Evolutionary conservation across 2,797 vertebrate genomes (phyloP).

Genomic region (Acrocephalus scirpaceus): DNA sequence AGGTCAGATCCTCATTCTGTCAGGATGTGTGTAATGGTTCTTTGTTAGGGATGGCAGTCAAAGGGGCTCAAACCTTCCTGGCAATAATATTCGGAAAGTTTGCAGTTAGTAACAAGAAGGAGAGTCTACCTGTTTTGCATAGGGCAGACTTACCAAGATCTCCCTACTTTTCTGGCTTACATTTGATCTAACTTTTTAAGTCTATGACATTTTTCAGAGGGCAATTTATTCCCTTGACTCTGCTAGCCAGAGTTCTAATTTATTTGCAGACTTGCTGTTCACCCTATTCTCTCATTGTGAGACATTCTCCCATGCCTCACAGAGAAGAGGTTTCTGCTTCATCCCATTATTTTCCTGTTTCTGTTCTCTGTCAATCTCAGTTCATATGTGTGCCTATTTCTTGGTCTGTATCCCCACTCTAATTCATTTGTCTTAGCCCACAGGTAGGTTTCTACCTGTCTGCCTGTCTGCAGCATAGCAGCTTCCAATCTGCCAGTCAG

Average conservation of each 20-base stretch:
- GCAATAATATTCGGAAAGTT: not conserved
- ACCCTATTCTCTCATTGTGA: not conserved
- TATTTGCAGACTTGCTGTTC: not conserved
- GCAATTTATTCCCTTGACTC: conserved; percentile 1
- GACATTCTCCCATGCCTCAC: not conserved
- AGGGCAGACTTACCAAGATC: not conserved
- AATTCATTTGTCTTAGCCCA: not conserved
- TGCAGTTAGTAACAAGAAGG: not conserved
- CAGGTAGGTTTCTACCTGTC: not conserved
- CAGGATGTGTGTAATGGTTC: not conserved
- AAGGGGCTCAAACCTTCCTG: not conserved
- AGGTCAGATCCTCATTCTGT: not conserved
- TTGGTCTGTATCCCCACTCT: not conserved
- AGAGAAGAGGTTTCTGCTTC: not conserved
- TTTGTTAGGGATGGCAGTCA: not conserved
- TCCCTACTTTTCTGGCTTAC: not conserved
- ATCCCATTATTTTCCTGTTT: not conserved
- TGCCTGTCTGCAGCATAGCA: not conserved
- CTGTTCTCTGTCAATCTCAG: not conserved
- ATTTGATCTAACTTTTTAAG: not conserved
- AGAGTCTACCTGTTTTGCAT: not conserved
- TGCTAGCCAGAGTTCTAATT: not conserved
- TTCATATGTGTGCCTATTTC: not conserved
- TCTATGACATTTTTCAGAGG: not conserved
- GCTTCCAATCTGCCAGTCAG: not conserved